These are phyloP conservation scores for Hydrozoanthus gracilis DNA, from an alignment of 92 coral and sea anemone species.

Conservation along the genomic window DNA sequence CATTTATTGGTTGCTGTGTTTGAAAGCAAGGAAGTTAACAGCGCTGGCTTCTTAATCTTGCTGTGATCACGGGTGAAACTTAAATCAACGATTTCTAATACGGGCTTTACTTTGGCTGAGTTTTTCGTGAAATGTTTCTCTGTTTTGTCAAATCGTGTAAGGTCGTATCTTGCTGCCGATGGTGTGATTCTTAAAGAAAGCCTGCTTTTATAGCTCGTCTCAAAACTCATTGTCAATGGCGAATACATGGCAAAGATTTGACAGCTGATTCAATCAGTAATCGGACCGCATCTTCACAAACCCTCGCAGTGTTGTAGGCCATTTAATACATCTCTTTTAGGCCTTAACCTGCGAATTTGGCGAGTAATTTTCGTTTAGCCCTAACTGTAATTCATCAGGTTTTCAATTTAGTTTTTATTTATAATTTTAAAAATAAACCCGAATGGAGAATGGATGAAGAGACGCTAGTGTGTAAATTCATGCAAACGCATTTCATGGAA, in stretches of 20 bases:
- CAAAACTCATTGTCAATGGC: constrained; percentile 1
- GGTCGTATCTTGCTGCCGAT: background rate
- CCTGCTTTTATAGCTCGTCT: background rate
- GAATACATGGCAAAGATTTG: background rate
- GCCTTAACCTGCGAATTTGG: background rate
- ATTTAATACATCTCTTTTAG: background rate
- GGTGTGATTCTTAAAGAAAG: background rate
- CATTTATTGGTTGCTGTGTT: background rate
- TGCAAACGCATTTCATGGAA: background rate
- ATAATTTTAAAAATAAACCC: background rate
- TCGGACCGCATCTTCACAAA: constrained; percentile 9
- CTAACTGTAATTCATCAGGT: background rate
- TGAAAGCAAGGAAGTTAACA: background rate
- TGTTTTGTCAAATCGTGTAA: background rate
- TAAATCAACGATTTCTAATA: background rate
- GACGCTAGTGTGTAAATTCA: too few species aligned
- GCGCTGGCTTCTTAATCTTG: background rate
- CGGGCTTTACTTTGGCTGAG: constrained; percentile 17
- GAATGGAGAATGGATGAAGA: background rate
- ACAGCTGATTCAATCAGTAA: constrained; percentile 13
- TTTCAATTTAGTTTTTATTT: background rate
- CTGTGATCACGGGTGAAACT: constrained; percentile 20
- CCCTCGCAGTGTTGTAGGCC: background rate
- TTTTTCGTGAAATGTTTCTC: background rate
- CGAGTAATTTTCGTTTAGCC: background rate